Conservation (phyloP, 2,113 vertebrate species). For the Octodon degus region DNA sequence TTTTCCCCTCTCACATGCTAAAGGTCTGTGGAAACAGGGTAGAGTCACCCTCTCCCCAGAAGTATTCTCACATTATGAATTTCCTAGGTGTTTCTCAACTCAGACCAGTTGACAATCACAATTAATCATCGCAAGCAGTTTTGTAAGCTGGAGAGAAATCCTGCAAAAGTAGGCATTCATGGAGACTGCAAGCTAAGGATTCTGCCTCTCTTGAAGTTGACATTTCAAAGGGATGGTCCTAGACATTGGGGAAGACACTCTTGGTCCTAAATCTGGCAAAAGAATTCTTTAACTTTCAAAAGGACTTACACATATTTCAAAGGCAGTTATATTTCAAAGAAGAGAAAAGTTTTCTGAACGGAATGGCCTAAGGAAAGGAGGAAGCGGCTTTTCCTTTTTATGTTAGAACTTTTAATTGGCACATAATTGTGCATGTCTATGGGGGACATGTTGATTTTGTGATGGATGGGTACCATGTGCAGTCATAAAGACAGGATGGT, state of each 20-base stretch:
- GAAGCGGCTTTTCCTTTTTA: not conserved
- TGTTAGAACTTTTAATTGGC: not conserved
- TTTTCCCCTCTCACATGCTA: not conserved
- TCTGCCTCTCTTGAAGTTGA: not conserved
- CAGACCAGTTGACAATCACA: not conserved
- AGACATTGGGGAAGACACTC: not conserved
- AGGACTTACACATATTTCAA: not conserved
- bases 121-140: not conserved
- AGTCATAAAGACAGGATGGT: too few relatives aligned
- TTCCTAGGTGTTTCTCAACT: not conserved
- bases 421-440: too few relatives aligned
- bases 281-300: not conserved
- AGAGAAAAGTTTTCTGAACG: not conserved
- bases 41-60: not conserved
- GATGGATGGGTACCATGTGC: fast-evolving
- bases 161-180: not conserved
- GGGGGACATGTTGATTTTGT: not conserved
- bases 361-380: not conserved
- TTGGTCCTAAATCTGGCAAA: not conserved
- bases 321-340: not conserved
- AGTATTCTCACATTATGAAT: not conserved
- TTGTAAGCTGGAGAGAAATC: not conserved
- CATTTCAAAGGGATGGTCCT: not conserved
- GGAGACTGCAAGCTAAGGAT: fast-evolving
- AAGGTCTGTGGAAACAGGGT: not conserved